Base-by-base conservation (phyloP, 1,140 invertebrate genomes). In the Lethocerus indicus region DNA sequence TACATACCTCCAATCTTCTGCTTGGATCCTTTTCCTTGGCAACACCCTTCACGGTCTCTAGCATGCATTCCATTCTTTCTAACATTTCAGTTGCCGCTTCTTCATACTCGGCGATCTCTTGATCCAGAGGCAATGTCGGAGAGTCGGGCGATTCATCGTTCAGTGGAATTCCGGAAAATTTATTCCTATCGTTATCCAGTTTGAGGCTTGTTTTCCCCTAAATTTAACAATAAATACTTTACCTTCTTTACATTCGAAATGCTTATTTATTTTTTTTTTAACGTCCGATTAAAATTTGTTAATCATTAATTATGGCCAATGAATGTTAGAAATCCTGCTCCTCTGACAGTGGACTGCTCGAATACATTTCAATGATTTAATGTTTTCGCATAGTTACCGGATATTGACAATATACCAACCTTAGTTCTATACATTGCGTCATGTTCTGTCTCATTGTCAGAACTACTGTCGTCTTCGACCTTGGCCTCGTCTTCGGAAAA, bases 401-500 rank as follows among this genome's bases (percentile, higher is more conserved):
- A n/a, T n/a, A n/a, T n/a, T n/a, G n/a, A n/a, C n/a, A n/a, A n/a
- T n/a, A n/a, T n/a, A n/a, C n/a, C n/a, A n/a, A n/a, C n/a, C n/a
- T n/a, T n/a, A n/a, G n/a, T n/a, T n/a, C n/a, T n/a, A n/a, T n/a
- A n/a, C 29, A 26, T 36, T 9, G 25, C 29, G 27, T 52, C 44
- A 18, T 21, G 57, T 56, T 63, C 57, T 53, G 55, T 56, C 46
- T 63, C 59, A 52, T 63, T 62, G 52, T 61, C 61, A 48, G 54
- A 52, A 40, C 62, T 61, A 28, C 48, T 50, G 20, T 46, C 48
- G 26, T 63, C 66, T 59, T 71, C 59, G 60, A 65, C 59, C 27
- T 63, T 62, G n/a, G 56, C 68, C 55, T 74, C 69, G 58, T 74
- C 71, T 58, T 82, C 80, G 23, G 79, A 81, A 64, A 83, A 83